These are phyloP conservation scores for Amitus sp. DNA, from an alignment of 2,888 invertebrate species.

Conservation along the genomic window DNA sequence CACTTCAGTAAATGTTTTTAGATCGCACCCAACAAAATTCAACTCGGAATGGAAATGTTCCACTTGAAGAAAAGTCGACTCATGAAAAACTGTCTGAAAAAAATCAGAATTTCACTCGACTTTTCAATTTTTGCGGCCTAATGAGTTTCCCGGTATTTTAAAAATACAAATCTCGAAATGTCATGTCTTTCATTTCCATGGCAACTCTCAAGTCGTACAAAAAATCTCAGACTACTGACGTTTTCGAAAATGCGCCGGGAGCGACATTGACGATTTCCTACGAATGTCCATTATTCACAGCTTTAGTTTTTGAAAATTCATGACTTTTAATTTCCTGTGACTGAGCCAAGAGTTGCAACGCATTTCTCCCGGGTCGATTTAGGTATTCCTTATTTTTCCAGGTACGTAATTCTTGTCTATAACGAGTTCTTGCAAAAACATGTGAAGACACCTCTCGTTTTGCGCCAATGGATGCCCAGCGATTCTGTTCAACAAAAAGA, in stretches of 20 bases:
- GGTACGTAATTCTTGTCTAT: constrained; percentile 99
- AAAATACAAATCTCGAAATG: constrained; percentile 5
- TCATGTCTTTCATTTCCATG: background rate
- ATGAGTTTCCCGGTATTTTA: background rate
- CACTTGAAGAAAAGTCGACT: no score
- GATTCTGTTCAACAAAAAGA: constrained; percentile 71
- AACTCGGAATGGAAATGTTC: background rate
- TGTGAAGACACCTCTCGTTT: constrained; percentile 98
- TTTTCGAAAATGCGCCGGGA: constrained; percentile 5
- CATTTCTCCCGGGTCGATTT: constrained; percentile 55
- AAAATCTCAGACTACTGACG: background rate
- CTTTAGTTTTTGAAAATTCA: constrained; percentile 7
- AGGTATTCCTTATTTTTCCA: constrained; percentile 97
- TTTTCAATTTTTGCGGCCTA: background rate
- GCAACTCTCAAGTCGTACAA: background rate
- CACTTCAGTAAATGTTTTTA: constrained; percentile 4
- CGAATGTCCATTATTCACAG: constrained; percentile 31
- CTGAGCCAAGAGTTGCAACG: constrained; percentile 11
- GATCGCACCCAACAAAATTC: background rate
- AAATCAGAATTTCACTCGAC: no score
- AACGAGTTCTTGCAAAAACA: constrained; percentile 97
- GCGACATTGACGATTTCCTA: constrained; percentile 16
- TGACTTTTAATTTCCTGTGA: constrained; percentile 1
- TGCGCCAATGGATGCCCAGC: constrained; percentile 99
- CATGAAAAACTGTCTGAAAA: no score